Base-by-base conservation (phyloP, 2,888 invertebrate genomes). In the Mamestra brassicae region DNA sequence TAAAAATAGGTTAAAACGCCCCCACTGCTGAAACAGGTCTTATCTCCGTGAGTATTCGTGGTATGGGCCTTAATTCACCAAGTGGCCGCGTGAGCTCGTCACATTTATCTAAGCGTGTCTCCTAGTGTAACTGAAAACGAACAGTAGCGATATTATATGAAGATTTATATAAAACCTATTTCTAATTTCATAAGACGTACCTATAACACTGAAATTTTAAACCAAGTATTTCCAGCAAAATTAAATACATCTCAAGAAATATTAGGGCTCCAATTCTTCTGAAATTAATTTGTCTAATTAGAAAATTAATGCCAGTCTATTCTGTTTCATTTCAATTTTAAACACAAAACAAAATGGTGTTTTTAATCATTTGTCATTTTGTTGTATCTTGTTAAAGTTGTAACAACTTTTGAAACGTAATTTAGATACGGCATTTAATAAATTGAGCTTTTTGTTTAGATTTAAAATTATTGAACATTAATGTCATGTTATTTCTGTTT, bases 271-370 rank as follows among this genome's bases (percentile, higher is more conserved):
- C n/a, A 71, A 45, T 60, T 73, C 74, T 54, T 47, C 57, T 36
- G 13, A 80, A 62, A 71, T 66, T 63, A 79, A 62, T 71, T 72
- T 57, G 45, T 38, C 26, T 57, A 77, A 82, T 82, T 78, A 82
- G 13, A 82, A 77, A 47, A 61, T 64, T 54, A 52, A 75, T 52
- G 36, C 15, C 7, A 26, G 47, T 55, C 11, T 36, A 36, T 62
- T 61, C 5, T 45, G 17, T 67, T 77, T 34, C 26, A 34, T 64
- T 78, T 57, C 17, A 15, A 54, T 63, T 54, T 82, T 3, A n/a
- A 77, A 47, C 7, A 45, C 17, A 57, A 62, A 77, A 47, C 4
- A 11, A 15, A 61, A 60, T 50, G 2, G 8, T 38, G 0, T 11
- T 63, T 42, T 57, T 62, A 4, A 15, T 26, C 26, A 26, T 26